Conservation (phyloP, 2,888 invertebrate genomes). For the Hetaerina titia region DNA sequence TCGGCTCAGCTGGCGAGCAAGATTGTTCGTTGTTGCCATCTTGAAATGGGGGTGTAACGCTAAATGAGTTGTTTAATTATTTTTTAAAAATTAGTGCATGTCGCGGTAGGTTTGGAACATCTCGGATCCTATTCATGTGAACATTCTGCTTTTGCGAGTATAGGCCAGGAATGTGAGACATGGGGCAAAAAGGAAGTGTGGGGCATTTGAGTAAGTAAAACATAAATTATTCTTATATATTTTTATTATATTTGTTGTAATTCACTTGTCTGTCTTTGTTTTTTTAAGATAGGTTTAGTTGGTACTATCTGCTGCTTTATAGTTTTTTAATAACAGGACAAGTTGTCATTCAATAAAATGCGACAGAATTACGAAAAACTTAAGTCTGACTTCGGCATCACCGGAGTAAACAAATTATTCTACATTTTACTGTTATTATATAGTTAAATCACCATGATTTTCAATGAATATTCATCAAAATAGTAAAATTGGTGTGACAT, state of each 20-base stretch:
- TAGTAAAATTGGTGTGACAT: not conserved
- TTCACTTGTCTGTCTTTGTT: not conserved
- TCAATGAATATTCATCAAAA: not conserved
- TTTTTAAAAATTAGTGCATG: conserved; percentile 51
- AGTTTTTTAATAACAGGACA: conserved; percentile 32
- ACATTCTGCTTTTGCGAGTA: conserved; percentile 58
- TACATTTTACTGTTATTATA: not conserved
- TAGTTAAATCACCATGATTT: not conserved
- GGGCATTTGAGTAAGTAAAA: conserved; percentile 65
- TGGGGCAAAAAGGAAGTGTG: conserved; percentile 66
- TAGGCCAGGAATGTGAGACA: conserved; percentile 65
- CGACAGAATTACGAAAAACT: conserved; percentile 43
- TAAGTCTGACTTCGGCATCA: not conserved
- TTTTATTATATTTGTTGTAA: conserved; percentile 41
- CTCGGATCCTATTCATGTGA: conserved; percentile 46
- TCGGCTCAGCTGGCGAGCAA: conserved; percentile 62
- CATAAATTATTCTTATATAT: conserved; percentile 32
- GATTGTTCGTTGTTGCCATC: conserved; percentile 62
- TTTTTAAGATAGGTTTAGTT: conserved; percentile 50
- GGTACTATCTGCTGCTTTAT: conserved; percentile 27
- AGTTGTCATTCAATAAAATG: conserved; percentile 55
- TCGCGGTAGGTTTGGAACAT: conserved; percentile 25
- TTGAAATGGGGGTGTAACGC: conserved; percentile 67
- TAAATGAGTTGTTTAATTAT: conserved; percentile 40
- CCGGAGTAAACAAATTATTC: not conserved